phyloP scores from a whole-genome alignment of 1,140 invertebrate species.

The Drosophila sturtevanti region DNA sequence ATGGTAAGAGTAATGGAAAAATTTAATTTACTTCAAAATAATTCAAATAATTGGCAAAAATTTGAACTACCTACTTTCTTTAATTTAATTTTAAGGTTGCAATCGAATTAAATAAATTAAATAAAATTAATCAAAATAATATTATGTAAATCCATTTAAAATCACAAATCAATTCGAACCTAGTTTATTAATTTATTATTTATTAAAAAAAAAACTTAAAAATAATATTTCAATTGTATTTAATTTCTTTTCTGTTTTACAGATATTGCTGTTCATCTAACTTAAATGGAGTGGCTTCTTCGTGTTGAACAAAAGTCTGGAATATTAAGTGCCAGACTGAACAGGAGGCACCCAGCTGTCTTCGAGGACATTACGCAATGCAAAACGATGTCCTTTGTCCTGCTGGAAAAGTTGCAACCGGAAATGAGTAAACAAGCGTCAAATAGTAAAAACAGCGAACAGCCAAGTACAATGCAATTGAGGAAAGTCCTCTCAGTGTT shows the following conservation, averaged over 20 bases:
- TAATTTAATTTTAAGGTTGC: too few species aligned
- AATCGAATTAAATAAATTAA: too few species aligned
- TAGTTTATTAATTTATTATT: too few species aligned
- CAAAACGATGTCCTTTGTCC: constrained; percentile 39
- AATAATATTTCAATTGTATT: constrained; percentile 26
- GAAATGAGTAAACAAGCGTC: constrained; percentile 81
- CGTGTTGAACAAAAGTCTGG: background rate
- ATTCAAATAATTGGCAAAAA: background rate
- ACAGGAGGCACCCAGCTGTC: background rate
- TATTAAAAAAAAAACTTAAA: background rate
- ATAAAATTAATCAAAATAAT: too few species aligned
- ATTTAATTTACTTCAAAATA: background rate
- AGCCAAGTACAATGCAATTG: constrained; percentile 41
- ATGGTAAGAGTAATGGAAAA: background rate
- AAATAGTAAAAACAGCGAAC: constrained; percentile 75
- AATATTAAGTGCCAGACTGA: background rate
- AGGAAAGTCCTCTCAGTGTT: constrained; percentile 31
- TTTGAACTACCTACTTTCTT: too few species aligned
- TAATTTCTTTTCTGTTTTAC: constrained; percentile 5
- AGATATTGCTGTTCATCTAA: background rate
- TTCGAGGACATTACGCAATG: constrained; percentile 28
- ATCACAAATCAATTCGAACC: too few species aligned
- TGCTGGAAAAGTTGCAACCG: constrained; percentile 52
- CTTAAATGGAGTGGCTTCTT: background rate
- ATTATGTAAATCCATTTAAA: too few species aligned